Evolutionary conservation across 2,888 invertebrate species (phyloP), one percentile per base, ranked within the genome.

Genomic region (Amphipyra tragopoginis): DNA sequence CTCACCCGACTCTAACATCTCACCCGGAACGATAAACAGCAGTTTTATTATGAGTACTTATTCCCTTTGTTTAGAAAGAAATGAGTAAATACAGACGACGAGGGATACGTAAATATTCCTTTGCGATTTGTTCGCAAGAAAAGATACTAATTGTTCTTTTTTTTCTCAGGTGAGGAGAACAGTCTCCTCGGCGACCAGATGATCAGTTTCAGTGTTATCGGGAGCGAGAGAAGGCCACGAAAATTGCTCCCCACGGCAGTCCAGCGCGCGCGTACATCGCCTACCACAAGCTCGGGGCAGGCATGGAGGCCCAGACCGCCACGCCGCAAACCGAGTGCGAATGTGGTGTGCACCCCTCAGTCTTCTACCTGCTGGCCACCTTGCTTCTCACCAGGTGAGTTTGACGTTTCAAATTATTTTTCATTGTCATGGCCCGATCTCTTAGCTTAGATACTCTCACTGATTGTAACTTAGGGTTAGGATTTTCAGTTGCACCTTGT

Each of bases 291-390:
- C 92, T 95, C 86, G 90, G 95, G 93, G 93, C 95, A 89, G 92
- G 89, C 81, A 95, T 95, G 90, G 95, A 95, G 76, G 86, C 94
- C 60, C 95, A 95, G 80, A 95, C 92, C 58, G 65, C 85, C 78
- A 95, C 95, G 81, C 95, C 95, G 81, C 86, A 88, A 58, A 81
- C 92, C 52, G 95, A 95, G 65, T 96, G 96, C 94, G 96, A 96
- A 81, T 96, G 96, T 86, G 95, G 96, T 81, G 95, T 96, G 58
- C 96, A 96, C 81, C 96, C 96, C 7, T 95, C 95, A 63, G 95
- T 96, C 51, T 96, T 96, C 87, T 96, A 96, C 82, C 90, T 97
- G 47, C 90, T 96, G 80, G 96, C 96, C 59, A 96, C 96, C 11
- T 88, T 96, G 71, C 86, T 95, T 47, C 91, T 95, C 63, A 95